These are phyloP conservation scores for Cloeon dipterum DNA, from an alignment of 2,888 invertebrate genomes.

Conservation along the genomic window DNA sequence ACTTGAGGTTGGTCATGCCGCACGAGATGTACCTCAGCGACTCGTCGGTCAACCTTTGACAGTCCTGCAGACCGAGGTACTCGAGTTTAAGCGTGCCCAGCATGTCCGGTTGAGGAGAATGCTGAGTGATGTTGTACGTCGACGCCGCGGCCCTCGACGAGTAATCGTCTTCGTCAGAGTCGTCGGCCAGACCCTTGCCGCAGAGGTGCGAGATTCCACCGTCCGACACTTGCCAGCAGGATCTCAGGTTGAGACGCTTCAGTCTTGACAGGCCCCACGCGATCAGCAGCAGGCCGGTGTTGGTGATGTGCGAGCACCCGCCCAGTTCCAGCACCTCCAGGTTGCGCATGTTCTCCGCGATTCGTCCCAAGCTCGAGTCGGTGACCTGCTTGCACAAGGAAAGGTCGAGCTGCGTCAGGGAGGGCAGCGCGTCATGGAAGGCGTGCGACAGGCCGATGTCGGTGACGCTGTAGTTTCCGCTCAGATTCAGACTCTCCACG, in stretches of 20 bases:
- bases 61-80: slow-evolving; percentile 77
- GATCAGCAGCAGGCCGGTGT: slow-evolving; percentile 62
- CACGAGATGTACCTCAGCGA: slow-evolving; percentile 64
- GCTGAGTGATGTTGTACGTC: slow-evolving; percentile 12
- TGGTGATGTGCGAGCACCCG: slow-evolving; percentile 78
- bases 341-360: slow-evolving; percentile 65
- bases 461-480: slow-evolving; percentile 83
- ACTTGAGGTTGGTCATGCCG: slow-evolving; percentile 54
- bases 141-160: background rate
- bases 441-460: slow-evolving; percentile 67
- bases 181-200: slow-evolving; percentile 18
- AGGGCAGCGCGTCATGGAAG: slow-evolving; percentile 47
- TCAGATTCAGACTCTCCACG: slow-evolving; percentile 66
- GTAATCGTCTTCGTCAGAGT: background rate
- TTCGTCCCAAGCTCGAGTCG: slow-evolving; percentile 66
- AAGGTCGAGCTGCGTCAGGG: slow-evolving; percentile 59
- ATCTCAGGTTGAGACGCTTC: slow-evolving; percentile 63
- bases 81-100: slow-evolving; percentile 30
- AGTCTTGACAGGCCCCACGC: slow-evolving; percentile 73
- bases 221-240: slow-evolving; percentile 83
- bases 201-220: slow-evolving; percentile 72
- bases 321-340: slow-evolving; percentile 73
- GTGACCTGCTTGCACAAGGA: slow-evolving; percentile 88
- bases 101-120: slow-evolving; percentile 27
- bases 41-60: slow-evolving; percentile 81